Conservation (phyloP, 2,888 invertebrate genomes). For the Drosophila ochracea region DNA sequence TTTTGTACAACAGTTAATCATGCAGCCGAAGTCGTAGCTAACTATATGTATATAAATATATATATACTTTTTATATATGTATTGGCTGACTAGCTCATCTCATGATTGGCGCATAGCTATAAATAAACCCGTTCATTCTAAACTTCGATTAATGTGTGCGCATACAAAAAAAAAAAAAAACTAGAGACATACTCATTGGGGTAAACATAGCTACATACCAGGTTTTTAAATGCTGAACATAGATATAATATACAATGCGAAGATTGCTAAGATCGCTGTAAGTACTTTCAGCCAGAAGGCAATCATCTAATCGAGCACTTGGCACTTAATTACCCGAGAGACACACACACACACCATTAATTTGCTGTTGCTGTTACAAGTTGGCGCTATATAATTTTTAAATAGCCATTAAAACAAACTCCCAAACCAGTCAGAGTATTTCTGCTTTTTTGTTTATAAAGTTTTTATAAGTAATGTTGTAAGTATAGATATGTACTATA, state of each 20-base stretch:
- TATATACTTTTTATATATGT: conserved; percentile 7
- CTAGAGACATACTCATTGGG: conserved; percentile 15
- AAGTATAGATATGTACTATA: no score
- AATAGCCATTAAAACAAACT: conserved; percentile 57
- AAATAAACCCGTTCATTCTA: conserved; percentile 64
- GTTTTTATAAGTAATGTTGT: conserved; percentile 37
- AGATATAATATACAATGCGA: conserved; percentile 49
- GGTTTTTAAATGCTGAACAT: conserved; percentile 40
- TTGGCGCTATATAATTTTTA: conserved; percentile 62
- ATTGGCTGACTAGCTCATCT: conserved; percentile 55
- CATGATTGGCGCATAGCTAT: conserved; percentile 69
- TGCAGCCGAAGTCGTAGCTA: conserved; percentile 29
- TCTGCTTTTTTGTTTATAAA: conserved; percentile 15
- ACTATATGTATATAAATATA: conserved; percentile 9
- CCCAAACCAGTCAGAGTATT: conserved; percentile 32
- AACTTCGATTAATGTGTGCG: conserved; percentile 61
- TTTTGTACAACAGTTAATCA: conserved; percentile 61
- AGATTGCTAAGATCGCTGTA: conserved; percentile 52
- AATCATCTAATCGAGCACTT: conserved; percentile 76
- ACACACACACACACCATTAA: conserved; percentile 3
- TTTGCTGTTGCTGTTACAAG: conserved; percentile 47
- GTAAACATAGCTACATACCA: conserved; percentile 39
- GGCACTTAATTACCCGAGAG: conserved; percentile 70
- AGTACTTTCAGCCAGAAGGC: conserved; percentile 59
- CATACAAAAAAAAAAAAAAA: conserved; percentile 34